Evolutionary conservation across 53 echinoderm and acorn worm species (phyloP), one percentile per base, ranked within the genome.

Genomic region (Paelopatides confundens): DNA sequence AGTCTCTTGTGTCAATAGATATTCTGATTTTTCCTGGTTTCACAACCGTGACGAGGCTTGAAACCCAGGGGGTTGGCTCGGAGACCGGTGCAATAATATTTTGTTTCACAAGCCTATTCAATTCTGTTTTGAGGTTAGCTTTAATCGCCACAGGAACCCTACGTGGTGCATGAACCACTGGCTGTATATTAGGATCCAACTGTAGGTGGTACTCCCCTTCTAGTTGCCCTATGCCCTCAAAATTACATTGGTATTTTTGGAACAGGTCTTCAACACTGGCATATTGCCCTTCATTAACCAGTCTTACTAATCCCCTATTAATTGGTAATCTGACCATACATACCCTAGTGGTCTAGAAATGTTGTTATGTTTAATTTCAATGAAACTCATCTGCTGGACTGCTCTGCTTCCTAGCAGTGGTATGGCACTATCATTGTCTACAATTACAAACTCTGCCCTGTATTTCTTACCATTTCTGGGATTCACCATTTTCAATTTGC

Each of bases 41-140:
- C 3, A 69, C 93, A 4, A 86, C 86, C 9, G 67, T 77, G 23
- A 93, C 87, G 2, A 92, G 35, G 28, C 87, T 90, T 1, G 86
- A 90, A 4, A 93, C 93, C 93, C 91, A 93, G 35, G 76, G 85
- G 62, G 93, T 93, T 48, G 88, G 93, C 62, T 84, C 36, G 33
- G 68, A 82, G 11, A 93, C 93, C 31, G 36, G 66, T 2, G 48
- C 64, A 2, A 93, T 85, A 62, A 85, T 88, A 24, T 88, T 35
- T 40, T 51, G 37, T 65, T 71, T 58, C 35, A 62, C 66, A 40
- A 93, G 62, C 8, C 62, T 82, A 15, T 90, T 65, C 34, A 90
- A 33, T 58, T 83, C 87, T 36, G 18, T 35, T 39, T 84, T 90
- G 6, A 91, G 81, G 50, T 71, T 81, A 0, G 69, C 52, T 58